Base-by-base conservation (phyloP, 2,888 invertebrate species). In the Pristionchus entomophagus region DNA sequence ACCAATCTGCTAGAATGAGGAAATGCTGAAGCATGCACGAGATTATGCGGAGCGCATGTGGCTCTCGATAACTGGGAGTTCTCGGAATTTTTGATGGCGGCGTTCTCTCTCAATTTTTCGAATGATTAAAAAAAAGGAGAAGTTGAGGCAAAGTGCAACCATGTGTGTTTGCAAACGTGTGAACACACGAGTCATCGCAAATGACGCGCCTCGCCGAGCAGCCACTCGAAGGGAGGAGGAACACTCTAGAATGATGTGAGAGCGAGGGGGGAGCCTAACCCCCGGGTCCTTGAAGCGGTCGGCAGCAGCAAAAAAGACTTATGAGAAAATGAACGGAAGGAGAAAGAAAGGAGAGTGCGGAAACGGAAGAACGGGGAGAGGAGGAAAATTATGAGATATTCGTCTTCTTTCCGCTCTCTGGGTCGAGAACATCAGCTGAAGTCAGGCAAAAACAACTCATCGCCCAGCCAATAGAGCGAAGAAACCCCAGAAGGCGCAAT, bases 261-360 rank as follows among this genome's bases (percentile, higher is more conserved):
- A 45, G n/a, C 38, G 49, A 82, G 41, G 59, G 32, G 78, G 49
- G 49, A 22, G 41, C 32, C 53, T 26, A 49, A 12, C 32, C 29
- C n/a, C 29, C 53, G 78, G 51, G 78, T 38, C 51, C 35, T 78
- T 80, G 19, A 80, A 82, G 41, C n/a, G 41, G 49, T 8, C n/a
- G 56, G 53, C 56, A 29, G 4, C 32, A 29, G 56, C 38, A 56
- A 81, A 56, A 81, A 45, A 81, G 59, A 59, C 45, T 45, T 56
- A 49, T 59, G 82, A 82, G 82, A 59, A 51, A 41, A 49, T 45
- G 62, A 82, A 59, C 14, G 59, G n/a, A 22, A n/a, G 65, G 51
- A 69, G 51, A 51, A 69, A 29, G 22, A 29, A 84, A 38, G 32
- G 26, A 83, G 83, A 62, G 17, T 26, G n/a, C 49, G 49, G 69